Conservation (phyloP, 2,888 invertebrate genomes). For the Lochmaea capreae region DNA sequence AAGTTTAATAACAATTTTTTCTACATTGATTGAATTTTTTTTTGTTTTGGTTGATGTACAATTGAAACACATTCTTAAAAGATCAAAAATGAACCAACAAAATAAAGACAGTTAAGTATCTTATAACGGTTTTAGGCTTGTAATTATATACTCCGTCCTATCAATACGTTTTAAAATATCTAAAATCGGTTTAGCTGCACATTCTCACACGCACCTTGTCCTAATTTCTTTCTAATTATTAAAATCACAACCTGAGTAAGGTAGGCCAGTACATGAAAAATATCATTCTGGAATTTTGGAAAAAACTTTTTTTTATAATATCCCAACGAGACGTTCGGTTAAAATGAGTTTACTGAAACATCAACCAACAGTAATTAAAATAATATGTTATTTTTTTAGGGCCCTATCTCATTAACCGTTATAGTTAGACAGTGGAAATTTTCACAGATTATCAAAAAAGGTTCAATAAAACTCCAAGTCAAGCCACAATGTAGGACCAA, state of each 20-base stretch:
- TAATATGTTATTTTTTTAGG: no score
- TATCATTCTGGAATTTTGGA: conserved; percentile 18
- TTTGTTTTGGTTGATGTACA: not conserved
- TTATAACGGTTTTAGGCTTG: not conserved
- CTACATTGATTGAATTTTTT: not conserved
- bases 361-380: not conserved
- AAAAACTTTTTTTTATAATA: not conserved
- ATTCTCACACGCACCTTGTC: conserved; percentile 52
- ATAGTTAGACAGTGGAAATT: no score
- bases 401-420: no score
- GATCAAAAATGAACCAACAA: not conserved
- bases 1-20: no score
- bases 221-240: conserved; percentile 51
- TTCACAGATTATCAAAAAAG: no score
- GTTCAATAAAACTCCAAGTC: no score
- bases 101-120: conserved; percentile 1
- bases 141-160: conserved; percentile 46
- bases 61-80: conserved; percentile 3
- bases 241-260: conserved; percentile 65
- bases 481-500: no score
- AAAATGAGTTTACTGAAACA: not conserved
- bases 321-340: not conserved
- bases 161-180: conserved; percentile 55
- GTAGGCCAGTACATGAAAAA: conserved; percentile 39
- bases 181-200: conserved; percentile 60